Base-by-base conservation (phyloP, 2,113 vertebrate species). In the Promerops cafer region DNA sequence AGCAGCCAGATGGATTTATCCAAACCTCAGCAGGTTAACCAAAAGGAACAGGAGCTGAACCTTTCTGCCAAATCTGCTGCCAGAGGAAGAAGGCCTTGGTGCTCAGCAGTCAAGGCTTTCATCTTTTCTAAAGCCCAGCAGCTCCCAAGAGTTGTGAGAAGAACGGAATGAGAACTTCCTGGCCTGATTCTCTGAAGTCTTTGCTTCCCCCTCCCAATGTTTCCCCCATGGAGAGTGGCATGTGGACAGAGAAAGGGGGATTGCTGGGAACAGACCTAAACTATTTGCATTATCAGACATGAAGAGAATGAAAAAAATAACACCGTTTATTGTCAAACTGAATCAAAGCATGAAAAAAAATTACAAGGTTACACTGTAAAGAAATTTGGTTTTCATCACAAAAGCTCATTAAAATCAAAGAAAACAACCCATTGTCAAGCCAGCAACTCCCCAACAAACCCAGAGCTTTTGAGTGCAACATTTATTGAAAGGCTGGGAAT, bases 291-390 rank as follows among this genome's bases (percentile, higher is more conserved):
- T 45, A 87, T 69, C 81, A 95, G 78, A 72, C 84, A 61, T 45
- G n/a, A 84, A 95, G 64, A 95, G 20, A 69, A 96, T 85, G 94
- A 79, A 96, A 96, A 95, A 92, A 91, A 87, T 39, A 93, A 75
- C 70, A 81, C 22, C 75, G 57, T 95, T 96, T 95, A 96, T 95
- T 92, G 60, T 79, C 81, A 89, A 94, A 85, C 40, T 5, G 64
- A 93, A 94, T 76, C 77, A 84, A 96, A 91, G 87, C 81, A 89
- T 68, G 60, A 19, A 47, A 89, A 60, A 53, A 56, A 71, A 59
- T 50, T 85, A 93, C 57, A 78, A 47, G 78, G 63, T 79, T 95
- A 87, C 89, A 93, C 65, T 5, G 20, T 72, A 61, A 89, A 84
- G 33, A 56, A 72, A 82, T 71, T 40, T 54, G 52, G 35, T 49